phyloP scores from a whole-genome alignment of 2,113 vertebrate genomes.

The Peromyscus polionotus region DNA sequence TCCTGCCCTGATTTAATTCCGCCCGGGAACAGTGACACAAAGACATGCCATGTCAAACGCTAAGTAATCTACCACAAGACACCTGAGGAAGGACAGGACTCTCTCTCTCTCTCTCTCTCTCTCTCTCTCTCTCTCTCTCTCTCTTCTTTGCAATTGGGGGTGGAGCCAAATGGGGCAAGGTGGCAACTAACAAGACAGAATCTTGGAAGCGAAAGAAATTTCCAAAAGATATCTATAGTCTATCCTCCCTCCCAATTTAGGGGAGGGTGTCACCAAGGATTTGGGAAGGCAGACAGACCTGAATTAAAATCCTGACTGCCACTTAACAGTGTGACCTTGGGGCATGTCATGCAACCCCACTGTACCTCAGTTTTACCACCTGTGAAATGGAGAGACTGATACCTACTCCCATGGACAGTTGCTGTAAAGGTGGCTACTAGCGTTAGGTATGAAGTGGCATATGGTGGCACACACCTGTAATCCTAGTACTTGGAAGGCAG shows the following conservation, averaged over 20 bases:
- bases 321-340: background rate
- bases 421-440: background rate
- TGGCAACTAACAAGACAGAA: conserved; percentile 38
- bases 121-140: conserved; percentile 63
- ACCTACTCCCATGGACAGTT: background rate
- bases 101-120: conserved; percentile 36
- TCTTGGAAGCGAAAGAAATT: conserved; percentile 37
- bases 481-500: background rate
- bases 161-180: background rate
- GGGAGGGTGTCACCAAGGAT: background rate
- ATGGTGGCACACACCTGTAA: background rate
- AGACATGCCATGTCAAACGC: conserved; percentile 89
- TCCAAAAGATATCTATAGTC: conserved; percentile 4
- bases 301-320: background rate
- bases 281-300: background rate
- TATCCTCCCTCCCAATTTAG: background rate
- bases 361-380: conserved; percentile 17
- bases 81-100: conserved; percentile 86
- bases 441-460: background rate
- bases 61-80: conserved; percentile 89
- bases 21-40: conserved; percentile 91
- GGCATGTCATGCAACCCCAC: background rate
- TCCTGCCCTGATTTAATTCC: conserved; percentile 96
- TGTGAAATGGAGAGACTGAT: background rate
- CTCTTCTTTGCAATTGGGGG: conserved; percentile 47